Evolutionary conservation across 2,888 invertebrate species (phyloP).

Genomic region (Trissolcus japonicus): DNA sequence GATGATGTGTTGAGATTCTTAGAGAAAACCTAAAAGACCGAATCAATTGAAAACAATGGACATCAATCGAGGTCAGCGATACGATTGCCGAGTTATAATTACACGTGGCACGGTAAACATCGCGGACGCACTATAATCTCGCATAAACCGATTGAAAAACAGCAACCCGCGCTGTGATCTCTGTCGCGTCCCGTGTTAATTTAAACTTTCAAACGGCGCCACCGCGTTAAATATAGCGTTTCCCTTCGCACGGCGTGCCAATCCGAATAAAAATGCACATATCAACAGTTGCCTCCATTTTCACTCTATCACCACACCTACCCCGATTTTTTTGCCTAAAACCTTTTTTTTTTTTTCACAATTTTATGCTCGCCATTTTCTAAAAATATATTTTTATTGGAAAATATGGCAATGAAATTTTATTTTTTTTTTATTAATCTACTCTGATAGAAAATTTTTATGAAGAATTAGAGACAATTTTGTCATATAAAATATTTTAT

Average conservation of each 20-base stretch:
- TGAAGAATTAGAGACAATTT: no score
- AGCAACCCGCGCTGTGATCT: slow-evolving; percentile 26
- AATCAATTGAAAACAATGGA: slow-evolving; percentile 23
- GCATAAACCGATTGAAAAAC: slow-evolving; percentile 44
- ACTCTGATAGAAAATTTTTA: no score
- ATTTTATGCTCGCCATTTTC: no score
- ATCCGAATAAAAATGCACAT: slow-evolving; percentile 8
- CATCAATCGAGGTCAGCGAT: slow-evolving; percentile 42
- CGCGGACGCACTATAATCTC: slow-evolving; percentile 31
- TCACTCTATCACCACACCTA: neutral
- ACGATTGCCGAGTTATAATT: slow-evolving; percentile 52
- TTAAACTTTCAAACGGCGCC: slow-evolving; percentile 47
- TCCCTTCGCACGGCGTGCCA: slow-evolving; percentile 17
- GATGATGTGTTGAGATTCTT: no score
- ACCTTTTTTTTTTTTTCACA: no score
- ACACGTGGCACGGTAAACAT: slow-evolving; percentile 35
- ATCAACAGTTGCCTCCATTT: neutral
- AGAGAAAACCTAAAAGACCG: no score
- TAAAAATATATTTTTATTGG: no score
- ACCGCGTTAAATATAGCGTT: slow-evolving; percentile 45
- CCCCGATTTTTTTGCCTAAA: no score
- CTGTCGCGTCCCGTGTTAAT: slow-evolving; percentile 36
- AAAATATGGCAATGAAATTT: no score
- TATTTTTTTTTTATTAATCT: no score
- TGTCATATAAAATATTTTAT: no score